Evolutionary conservation across 2,888 invertebrate species (phyloP).

Genomic region (Polyommatus icarus): DNA sequence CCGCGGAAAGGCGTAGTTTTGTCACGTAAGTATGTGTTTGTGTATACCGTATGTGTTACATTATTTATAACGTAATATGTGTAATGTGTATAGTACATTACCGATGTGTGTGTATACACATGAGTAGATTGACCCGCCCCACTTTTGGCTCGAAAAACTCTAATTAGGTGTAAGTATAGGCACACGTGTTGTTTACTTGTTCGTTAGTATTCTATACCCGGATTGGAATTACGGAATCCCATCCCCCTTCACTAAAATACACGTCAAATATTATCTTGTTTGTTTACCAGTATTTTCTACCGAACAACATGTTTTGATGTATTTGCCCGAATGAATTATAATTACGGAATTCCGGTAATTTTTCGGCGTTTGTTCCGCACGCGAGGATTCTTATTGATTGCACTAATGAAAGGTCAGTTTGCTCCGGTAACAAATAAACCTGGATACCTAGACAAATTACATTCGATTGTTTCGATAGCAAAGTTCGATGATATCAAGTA

Average conservation of each 20-base stretch:
- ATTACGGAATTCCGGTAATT: not conserved
- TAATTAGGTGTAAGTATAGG: not conserved
- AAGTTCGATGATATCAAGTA: too few species aligned
- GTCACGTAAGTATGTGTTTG: too few species aligned
- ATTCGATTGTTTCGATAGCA: not conserved
- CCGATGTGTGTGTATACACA: too few species aligned
- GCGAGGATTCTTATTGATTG: not conserved
- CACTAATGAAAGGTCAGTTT: not conserved
- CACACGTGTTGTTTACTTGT: not conserved
- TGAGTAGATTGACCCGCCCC: not conserved
- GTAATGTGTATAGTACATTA: too few species aligned
- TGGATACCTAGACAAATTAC: not conserved
- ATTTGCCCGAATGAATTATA: not conserved
- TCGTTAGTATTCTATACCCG: not conserved
- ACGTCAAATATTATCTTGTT: slow-evolving; percentile 8
- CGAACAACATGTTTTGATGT: slow-evolving; percentile 5
- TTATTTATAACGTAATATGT: too few species aligned
- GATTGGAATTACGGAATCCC: not conserved
- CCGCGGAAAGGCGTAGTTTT: too few species aligned
- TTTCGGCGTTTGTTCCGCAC: not conserved
- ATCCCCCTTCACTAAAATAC: not conserved
- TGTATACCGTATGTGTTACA: too few species aligned
- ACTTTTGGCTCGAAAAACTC: not conserved
- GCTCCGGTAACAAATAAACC: not conserved
- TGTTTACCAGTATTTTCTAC: not conserved